Evolutionary conservation across 2,113 vertebrate genomes (phyloP), one percentile per base, ranked within the genome.

Genomic region (Balaenoptera acutorostrata): DNA sequence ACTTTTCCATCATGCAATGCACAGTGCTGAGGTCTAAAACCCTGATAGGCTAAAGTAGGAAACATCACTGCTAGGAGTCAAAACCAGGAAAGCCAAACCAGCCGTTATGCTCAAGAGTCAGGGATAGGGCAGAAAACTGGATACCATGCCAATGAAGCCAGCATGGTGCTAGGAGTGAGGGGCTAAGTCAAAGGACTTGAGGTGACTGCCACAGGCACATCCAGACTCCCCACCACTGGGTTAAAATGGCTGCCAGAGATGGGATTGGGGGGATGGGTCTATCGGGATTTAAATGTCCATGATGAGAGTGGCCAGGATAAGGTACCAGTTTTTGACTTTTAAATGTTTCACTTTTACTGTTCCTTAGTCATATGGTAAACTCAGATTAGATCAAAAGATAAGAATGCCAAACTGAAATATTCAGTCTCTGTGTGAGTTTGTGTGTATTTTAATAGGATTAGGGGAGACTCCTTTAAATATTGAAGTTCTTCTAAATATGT

Each of bases 261-360:
- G 3, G 41, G 20, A 3, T n/a, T 1, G 52, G 31, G 11, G 5
- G 18, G 20, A 20, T 57, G 29, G 0, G 31, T 21, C 55, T 23
- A 75, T 39, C 11, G 5, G 5, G n/a, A 25, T 41, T 80, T 55
- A 71, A 71, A 75, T 63, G 8, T 49, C 5, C 27, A 31, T 49
- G 7, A 52, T 39, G 57, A 41, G 25, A 77, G 27, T 49, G 39
- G 31, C 25, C 68, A 72, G 46, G 29, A 29, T 39, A 66, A 87
- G 36, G 64, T 72, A 9, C 7, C 27, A 52, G 11, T 10, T 90
- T 82, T 59, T 41, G 2, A 55, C 6, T 52, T 94, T 90, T n/a
- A 20, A 83, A 88, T 55, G 3, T 20, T 72, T 64, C 33, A 27
- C 11, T 80, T 25, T 81, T 49, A 89, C 29, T 69, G 6, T 14